Evolutionary conservation across 2,113 vertebrate genomes (phyloP), one percentile per base, ranked within the genome.

Genomic region (Caloenas nicobarica): DNA sequence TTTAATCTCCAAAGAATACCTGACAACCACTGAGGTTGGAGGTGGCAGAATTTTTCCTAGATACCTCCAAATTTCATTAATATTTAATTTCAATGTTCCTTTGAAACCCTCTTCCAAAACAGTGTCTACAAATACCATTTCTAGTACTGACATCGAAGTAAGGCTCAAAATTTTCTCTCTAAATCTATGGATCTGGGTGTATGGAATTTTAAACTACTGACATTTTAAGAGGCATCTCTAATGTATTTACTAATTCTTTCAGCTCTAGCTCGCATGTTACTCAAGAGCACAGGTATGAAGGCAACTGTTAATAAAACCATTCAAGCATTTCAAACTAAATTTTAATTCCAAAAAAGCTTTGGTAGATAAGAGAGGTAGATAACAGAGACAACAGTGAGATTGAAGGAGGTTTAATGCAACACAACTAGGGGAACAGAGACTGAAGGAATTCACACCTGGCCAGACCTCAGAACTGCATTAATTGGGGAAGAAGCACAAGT

Each of bases 51-150:
- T 62, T 89, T 78, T 89, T 91, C 69, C 78, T 85, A 85, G 78
- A 82, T 93, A 80, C 58, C 74, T 95, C 77, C 58, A 68, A 34
- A 89, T 80, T 87, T 83, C 29, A 76, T 85, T 93, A 82, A 60
- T 82, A 87, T 85, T 89, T 91, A 64, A 65, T 91, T 89, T 82
- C 42, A 79, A 64, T 10, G 26, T 53, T 93, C 61, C 50, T 95
- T 86, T 93, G 62, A 90, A 69, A 58, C 14, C 9, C 29, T 88
- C 16, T 91, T 56, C 40, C 61, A 88, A 91, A 95, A 93, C 4
- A 91, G 53, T 60, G 28, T 82, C 85, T 69, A 86, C 57, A 91
- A 91, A 69, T 69, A 77, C 13, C 58, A 69, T 22, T 26, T 88
- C 62, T 81, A 85, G 57, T 31, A 48, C 61, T 91, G 58, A 46